phyloP scores from a whole-genome alignment of 2,113 vertebrate genomes.

The Centrocercus urophasianus region DNA sequence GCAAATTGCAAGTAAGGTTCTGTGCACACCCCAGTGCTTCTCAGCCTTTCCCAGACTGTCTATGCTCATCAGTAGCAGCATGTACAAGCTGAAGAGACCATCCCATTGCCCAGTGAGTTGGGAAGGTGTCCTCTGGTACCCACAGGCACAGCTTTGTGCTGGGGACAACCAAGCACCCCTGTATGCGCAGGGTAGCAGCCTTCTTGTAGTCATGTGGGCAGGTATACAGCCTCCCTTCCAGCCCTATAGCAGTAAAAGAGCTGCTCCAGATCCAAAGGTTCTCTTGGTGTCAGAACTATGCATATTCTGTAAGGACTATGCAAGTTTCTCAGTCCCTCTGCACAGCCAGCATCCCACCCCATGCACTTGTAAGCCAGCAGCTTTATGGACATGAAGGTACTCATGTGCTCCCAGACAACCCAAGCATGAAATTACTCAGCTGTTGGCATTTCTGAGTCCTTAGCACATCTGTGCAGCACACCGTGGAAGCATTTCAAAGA shows the following conservation, averaged over 20 bases:
- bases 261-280: neutral
- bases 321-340: neutral
- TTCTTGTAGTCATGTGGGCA: neutral
- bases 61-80: neutral
- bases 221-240: neutral
- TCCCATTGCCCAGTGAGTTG: rapidly evolving
- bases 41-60: neutral
- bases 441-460: neutral
- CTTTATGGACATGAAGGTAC: neutral
- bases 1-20: neutral
- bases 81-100: neutral
- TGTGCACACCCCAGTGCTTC: neutral
- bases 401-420: neutral
- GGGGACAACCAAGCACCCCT: neutral
- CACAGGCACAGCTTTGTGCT: neutral
- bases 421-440: neutral
- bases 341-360: neutral
- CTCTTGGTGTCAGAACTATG: neutral
- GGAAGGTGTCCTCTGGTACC: neutral
- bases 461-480: neutral
- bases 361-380: neutral
- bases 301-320: rapidly evolving
- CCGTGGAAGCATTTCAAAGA: conserved; percentile 65
- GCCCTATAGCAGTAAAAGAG: neutral
- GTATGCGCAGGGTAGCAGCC: neutral